Percentiles rank a stretch among this genome's conserved stretches.
Evolutionary conservation across 2,888 invertebrate genomes (phyloP).

Genomic region (Stenolophus ochropezus): DNA sequence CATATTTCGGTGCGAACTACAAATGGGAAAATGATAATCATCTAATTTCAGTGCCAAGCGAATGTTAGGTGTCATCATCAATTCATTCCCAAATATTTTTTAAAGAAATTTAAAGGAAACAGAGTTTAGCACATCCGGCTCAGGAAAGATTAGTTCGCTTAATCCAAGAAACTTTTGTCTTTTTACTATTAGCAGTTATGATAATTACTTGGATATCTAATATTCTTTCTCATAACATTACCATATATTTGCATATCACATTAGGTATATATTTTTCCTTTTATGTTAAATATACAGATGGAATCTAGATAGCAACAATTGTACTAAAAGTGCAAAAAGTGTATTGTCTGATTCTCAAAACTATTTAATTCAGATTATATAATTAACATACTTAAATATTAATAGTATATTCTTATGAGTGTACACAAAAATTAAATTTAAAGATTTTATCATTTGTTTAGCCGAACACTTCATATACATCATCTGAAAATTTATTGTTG

Average conservation of each 20-base stretch:
- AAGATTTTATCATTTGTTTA: constrained; percentile 42
- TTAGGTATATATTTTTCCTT: constrained; percentile 23
- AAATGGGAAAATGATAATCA: not conserved
- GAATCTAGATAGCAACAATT: not conserved
- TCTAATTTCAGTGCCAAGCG: not conserved
- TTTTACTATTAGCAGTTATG: constrained; percentile 36
- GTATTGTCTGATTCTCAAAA: not conserved
- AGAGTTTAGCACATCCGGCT: constrained; percentile 17
- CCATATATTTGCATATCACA: constrained; percentile 43
- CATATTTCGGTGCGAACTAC: not conserved
- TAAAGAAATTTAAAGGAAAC: constrained; percentile 15
- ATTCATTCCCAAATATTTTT: too few species aligned
- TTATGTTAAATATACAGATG: constrained; percentile 30
- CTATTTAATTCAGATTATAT: constrained; percentile 11
- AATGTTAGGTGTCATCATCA: not conserved
- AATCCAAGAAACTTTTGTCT: constrained; percentile 31
- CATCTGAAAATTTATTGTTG: constrained; percentile 40
- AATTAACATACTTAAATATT: constrained; percentile 18
- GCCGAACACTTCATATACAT: constrained; percentile 35
- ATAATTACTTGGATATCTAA: constrained; percentile 25
- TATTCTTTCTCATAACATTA: constrained; percentile 40
- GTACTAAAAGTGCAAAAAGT: constrained; percentile 19
- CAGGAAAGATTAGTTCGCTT: constrained; percentile 18
- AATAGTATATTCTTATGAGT: constrained; percentile 6
- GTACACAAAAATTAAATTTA: constrained; percentile 45